A percentile compares a stretch with the other conserved stretches of the same genome.
phyloP scores from a whole-genome alignment of 1,140 invertebrate genomes.

The Archivesica marissinica region DNA sequence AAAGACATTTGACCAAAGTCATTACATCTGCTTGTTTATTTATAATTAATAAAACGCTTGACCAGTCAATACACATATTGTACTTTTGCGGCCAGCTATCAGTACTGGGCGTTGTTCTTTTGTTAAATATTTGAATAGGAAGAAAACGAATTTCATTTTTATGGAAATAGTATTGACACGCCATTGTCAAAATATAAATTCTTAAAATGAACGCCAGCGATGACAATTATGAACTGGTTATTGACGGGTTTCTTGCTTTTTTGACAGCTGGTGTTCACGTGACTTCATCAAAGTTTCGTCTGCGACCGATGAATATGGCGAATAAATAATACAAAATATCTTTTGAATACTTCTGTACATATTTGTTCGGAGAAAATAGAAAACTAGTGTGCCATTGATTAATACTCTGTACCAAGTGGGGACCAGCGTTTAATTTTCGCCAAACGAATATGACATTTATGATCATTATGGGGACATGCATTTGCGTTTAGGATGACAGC shows the following conservation, averaged over 20 bases:
- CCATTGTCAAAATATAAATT: slow-evolving; percentile 46
- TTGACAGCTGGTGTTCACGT: slow-evolving; percentile 59
- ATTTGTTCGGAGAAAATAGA: slow-evolving; percentile 47
- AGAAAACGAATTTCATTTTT: slow-evolving; percentile 48
- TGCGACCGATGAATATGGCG: slow-evolving; percentile 19
- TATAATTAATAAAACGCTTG: slow-evolving; percentile 11
- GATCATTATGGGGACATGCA: too few species aligned
- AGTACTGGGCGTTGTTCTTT: background rate
- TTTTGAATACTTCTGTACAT: slow-evolving; percentile 59
- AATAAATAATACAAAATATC: slow-evolving; percentile 47
- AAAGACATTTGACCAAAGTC: slow-evolving; percentile 1
- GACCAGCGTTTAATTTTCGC: slow-evolving; percentile 45
- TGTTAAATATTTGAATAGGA: background rate
- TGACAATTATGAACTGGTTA: slow-evolving; percentile 33
- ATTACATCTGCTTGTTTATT: slow-evolving; percentile 1
- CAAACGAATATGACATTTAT: slow-evolving; percentile 18
- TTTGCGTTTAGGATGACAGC: too few species aligned
- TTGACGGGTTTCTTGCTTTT: slow-evolving; percentile 44
- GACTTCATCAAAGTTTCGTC: slow-evolving; percentile 49
- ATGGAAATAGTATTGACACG: slow-evolving; percentile 55
- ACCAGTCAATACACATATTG: slow-evolving; percentile 27
- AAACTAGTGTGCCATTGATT: slow-evolving; percentile 36
- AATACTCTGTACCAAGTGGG: slow-evolving; percentile 29
- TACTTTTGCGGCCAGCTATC: background rate
- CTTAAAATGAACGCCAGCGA: background rate